Percentiles rank a stretch among this genome's conserved stretches.
Conservation (phyloP, 1,140 invertebrate species). For the Apocrypta bakeri region DNA sequence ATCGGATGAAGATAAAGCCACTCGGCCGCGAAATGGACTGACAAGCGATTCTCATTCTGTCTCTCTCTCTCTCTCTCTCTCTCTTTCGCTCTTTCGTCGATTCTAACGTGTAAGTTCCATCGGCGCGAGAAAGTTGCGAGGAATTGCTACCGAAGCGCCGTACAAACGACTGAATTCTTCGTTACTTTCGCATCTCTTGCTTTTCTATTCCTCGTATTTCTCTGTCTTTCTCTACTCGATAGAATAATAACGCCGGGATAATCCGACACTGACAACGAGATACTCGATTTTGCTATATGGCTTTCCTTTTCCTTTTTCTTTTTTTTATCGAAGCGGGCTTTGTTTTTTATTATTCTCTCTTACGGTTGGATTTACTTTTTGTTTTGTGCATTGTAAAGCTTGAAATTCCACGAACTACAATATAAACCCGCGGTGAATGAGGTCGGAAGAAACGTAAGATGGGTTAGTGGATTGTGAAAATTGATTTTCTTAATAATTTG, state of each 20-base stretch:
- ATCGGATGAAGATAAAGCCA: constrained; percentile 38
- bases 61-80: neutral
- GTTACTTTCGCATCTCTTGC: neutral
- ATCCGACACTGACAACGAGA: constrained; percentile 16
- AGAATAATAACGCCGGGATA: constrained; percentile 28
- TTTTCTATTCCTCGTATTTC: neutral
- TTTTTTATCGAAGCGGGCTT: too few species aligned
- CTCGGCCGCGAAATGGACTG: constrained; percentile 33
- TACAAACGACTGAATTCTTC: constrained; percentile 6
- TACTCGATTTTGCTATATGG: neutral
- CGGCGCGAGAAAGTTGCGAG: constrained; percentile 3
- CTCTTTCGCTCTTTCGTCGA: neutral
- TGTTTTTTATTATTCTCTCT: neutral
- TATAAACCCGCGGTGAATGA: too few species aligned
- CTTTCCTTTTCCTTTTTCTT: neutral
- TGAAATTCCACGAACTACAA: too few species aligned
- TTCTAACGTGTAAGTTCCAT: neutral
- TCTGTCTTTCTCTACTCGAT: neutral
- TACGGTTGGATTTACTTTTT: neutral
- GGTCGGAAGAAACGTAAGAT: too few species aligned
- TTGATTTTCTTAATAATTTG: too few species aligned
- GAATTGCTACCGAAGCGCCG: neutral
- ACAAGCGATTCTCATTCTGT: constrained; percentile 31
- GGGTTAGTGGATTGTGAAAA: too few species aligned
- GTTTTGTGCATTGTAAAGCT: neutral